These are phyloP conservation scores for Melanotaenia nigrans DNA, from an alignment of 2,797 vertebrate species.

Conservation along the genomic window DNA sequence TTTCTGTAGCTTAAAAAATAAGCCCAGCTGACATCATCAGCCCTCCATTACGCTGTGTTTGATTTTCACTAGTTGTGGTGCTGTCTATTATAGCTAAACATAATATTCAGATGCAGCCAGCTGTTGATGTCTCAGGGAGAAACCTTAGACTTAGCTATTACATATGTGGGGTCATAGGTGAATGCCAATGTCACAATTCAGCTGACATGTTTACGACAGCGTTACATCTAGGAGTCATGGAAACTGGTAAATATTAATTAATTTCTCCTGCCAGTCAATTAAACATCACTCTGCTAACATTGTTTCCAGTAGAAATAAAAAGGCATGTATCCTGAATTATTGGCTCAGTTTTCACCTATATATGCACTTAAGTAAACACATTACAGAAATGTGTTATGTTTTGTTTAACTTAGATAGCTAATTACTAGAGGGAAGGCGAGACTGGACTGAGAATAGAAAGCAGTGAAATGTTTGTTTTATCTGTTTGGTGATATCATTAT, in stretches of 20 bases:
- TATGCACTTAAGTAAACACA: too few relatives aligned
- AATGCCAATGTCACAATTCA: slow-evolving; percentile 6
- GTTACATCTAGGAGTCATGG: slow-evolving; percentile 5
- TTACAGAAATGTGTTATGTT: not conserved
- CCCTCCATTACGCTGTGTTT: not conserved
- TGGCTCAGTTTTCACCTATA: too few relatives aligned
- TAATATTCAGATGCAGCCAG: slow-evolving; percentile 1
- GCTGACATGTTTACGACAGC: slow-evolving; percentile 20
- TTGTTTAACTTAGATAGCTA: not conserved
- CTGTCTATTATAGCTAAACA: not conserved
- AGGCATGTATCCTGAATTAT: too few relatives aligned
- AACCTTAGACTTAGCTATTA: slow-evolving; percentile 12
- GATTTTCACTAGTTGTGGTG: not conserved
- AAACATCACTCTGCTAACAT: slow-evolving; percentile 1
- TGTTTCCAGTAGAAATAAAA: not conserved
- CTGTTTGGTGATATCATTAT: not conserved
- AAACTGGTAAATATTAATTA: slow-evolving; percentile 17
- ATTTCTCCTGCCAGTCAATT: slow-evolving; percentile 7
- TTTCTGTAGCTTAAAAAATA: not conserved
- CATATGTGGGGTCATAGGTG: slow-evolving; percentile 26
- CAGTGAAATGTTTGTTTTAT: not conserved
- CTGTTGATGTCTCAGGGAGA: slow-evolving; percentile 9
- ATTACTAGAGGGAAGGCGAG: not conserved
- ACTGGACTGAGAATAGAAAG: not conserved
- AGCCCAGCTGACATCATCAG: not conserved